A percentile compares a stretch with the other conserved stretches of the same genome.
Evolutionary conservation across 2,797 vertebrate species (phyloP).

Genomic region (Cephalopachus bancanus): DNA sequence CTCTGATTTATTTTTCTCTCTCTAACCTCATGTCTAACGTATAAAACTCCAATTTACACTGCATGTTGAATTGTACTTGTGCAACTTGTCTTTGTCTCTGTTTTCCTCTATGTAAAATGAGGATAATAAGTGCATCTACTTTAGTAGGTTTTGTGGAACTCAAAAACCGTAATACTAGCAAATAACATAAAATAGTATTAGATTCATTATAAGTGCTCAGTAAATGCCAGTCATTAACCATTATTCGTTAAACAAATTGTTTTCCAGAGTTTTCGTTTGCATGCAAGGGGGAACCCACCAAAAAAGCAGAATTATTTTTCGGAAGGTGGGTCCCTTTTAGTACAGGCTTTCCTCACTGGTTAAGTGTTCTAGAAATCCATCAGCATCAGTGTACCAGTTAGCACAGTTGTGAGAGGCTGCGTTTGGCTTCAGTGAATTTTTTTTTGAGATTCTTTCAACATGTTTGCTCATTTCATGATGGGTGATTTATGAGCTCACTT

Average conservation of each 20-base stretch:
- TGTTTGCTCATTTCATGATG: too few species aligned
- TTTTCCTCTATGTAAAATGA: neutral
- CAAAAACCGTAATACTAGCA: neutral
- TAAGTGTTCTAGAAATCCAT: too few species aligned
- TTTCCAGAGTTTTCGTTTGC: neutral
- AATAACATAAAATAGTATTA: neutral
- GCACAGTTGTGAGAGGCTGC: too few species aligned
- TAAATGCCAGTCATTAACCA: neutral
- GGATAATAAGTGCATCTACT: neutral
- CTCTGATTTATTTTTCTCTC: conserved; percentile 3
- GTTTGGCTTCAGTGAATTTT: too few species aligned
- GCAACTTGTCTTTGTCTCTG: neutral
- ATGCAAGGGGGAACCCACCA: neutral
- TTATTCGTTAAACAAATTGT: neutral
- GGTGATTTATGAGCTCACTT: too few species aligned
- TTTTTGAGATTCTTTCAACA: too few species aligned
- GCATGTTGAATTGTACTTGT: neutral
- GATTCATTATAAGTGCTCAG: neutral
- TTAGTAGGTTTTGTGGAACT: neutral
- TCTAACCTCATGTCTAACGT: neutral
- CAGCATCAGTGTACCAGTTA: too few species aligned
- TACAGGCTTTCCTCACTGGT: too few species aligned
- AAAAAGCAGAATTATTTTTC: too few species aligned
- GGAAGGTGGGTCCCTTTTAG: too few species aligned
- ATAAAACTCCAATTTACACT: neutral